Evolutionary conservation across 2,113 vertebrate genomes (phyloP), one percentile per base, ranked within the genome.

Genomic region (Charadrius vociferus): DNA sequence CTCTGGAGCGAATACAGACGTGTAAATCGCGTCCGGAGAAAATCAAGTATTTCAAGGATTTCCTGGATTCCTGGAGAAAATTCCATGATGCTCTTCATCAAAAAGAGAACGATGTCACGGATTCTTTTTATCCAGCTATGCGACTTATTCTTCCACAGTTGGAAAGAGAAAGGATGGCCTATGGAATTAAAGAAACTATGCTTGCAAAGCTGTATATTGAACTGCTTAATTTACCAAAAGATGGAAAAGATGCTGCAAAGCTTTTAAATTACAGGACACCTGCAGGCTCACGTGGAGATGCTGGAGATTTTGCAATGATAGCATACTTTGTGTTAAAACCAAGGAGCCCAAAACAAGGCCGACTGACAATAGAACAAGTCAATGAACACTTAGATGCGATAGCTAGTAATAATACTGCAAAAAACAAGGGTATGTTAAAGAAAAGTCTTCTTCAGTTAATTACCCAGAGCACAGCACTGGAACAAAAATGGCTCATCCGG

Each of bases 101-200:
- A 84, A 98, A 98, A 49, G 96, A 98, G 26, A 98, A 98, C 58
- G 95, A 98, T 1, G 98, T 99, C 23, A 97, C 97, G 15, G 99
- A 99, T 98, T 99, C 99, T 14, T 99, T 99, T 97, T 99, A 99
- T 79, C 98, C 99, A 34, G 99, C 99, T 8, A 99, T 99, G 99
- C 98, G 99, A 41, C 99, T 99, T 77, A 98, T 99, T 50, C 98
- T 99, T 36, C 99, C 99, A 2, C 96, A 99, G 15, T 81, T 99
- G 56, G 99, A 99, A 93, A 98, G 99, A 92, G 99, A 99, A 94
- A 98, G 99, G 47, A 99, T 99, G 99, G 99, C 99, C 0, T 99
- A 99, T 34, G 99, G 99, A 49, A 99, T 99, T 93, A 99, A 99
- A 97, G 99, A 99, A 97, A 99, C 96, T 52, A 99, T 99, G 99